Evolutionary conservation across 2,888 invertebrate genomes (phyloP).

Genomic region (Pammene fasciana): DNA sequence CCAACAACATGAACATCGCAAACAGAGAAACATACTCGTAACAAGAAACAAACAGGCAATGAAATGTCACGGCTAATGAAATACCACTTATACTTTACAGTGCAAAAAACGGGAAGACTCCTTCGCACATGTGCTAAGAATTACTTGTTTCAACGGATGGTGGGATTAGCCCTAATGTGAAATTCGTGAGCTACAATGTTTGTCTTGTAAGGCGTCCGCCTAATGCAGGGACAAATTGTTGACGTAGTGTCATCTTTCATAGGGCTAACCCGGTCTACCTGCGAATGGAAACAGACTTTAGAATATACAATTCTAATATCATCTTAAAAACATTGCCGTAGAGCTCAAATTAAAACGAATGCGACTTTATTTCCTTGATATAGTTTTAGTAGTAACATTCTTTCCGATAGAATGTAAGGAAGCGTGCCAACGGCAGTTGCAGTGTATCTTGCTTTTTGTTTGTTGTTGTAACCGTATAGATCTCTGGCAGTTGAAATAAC

Average conservation of each 20-base stretch:
- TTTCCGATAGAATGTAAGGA: slow-evolving; percentile 64
- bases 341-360: slow-evolving; percentile 40
- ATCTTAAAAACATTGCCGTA: slow-evolving; percentile 48
- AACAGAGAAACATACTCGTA: slow-evolving; percentile 36
- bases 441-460: slow-evolving; percentile 60
- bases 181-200: slow-evolving; percentile 77
- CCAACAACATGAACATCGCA: slow-evolving; percentile 18
- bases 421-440: slow-evolving; percentile 72
- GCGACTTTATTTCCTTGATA: slow-evolving; percentile 34
- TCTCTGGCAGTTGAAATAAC: slow-evolving; percentile 77
- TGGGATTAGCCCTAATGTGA: slow-evolving; percentile 77
- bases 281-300: slow-evolving; percentile 59
- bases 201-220: slow-evolving; percentile 72
- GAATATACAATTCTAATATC: slow-evolving; percentile 50
- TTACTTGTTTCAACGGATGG: slow-evolving; percentile 74
- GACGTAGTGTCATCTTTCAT: slow-evolving; percentile 79
- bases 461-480: slow-evolving; percentile 66
- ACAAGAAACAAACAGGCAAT: slow-evolving; percentile 54
- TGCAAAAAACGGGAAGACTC: slow-evolving; percentile 67
- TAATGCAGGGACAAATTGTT: slow-evolving; percentile 79
- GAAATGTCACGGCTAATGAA: slow-evolving; percentile 74
- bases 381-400: slow-evolving; percentile 58
- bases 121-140: slow-evolving; percentile 72
- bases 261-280: slow-evolving; percentile 69
- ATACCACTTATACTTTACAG: slow-evolving; percentile 75